These are phyloP conservation scores for Euleptes europaea DNA, from an alignment of 2,113 vertebrate genomes.

Conservation along the genomic window DNA sequence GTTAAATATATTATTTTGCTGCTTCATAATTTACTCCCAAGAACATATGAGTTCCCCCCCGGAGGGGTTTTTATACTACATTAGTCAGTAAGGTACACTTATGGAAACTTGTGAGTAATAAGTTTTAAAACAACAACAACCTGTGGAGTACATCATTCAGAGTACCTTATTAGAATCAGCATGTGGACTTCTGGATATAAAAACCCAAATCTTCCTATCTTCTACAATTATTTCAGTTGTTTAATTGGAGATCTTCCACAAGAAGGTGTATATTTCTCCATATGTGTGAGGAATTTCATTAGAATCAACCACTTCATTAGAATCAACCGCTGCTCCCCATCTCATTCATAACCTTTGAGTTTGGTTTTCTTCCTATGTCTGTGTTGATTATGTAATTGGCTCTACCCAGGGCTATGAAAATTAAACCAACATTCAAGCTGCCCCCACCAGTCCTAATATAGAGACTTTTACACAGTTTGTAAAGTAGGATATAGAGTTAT, in stretches of 20 bases:
- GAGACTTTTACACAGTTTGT: background rate
- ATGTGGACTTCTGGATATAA: background rate
- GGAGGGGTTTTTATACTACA: background rate
- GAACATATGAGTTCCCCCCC: background rate
- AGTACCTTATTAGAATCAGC: background rate
- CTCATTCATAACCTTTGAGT: background rate
- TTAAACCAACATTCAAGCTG: background rate
- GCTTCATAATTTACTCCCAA: background rate
- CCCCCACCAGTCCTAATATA: slow-evolving; percentile 30
- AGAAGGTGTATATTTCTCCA: background rate
- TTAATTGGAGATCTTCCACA: background rate
- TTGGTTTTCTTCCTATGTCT: background rate
- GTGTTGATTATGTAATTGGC: background rate
- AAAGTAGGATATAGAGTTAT: background rate
- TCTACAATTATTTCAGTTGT: background rate
- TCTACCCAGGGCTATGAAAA: slow-evolving; percentile 26
- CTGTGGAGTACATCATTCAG: background rate
- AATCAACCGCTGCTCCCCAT: background rate
- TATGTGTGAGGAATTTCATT: background rate
- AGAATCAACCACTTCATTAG: background rate
- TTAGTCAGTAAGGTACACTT: background rate
- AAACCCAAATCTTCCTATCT: background rate
- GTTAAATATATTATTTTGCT: background rate
- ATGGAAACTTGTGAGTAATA: background rate
- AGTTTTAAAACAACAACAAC: background rate